phyloP scores from a whole-genome alignment of 2,888 invertebrate species.

The Drosophila mayaguana region DNA sequence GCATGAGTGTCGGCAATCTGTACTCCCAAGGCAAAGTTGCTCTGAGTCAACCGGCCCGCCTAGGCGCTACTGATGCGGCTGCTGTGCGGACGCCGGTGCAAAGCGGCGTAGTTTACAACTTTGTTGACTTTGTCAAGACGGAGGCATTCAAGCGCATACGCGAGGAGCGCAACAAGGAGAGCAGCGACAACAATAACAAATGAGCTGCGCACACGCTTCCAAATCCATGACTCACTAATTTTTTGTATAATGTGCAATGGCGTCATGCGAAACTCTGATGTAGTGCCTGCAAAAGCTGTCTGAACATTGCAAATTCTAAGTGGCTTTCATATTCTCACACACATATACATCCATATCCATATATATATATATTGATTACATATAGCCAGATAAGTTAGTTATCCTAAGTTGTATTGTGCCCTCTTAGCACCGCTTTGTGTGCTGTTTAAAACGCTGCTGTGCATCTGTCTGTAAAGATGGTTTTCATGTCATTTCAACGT shows the following conservation, averaged over 20 bases:
- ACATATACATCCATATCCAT: constrained; percentile 1
- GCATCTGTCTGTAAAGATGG: constrained; percentile 21
- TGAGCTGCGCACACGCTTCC: constrained; percentile 25
- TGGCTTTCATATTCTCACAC: constrained; percentile 53
- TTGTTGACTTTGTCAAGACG: constrained; percentile 97
- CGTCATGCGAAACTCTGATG: constrained; percentile 31
- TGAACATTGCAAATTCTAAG: constrained; percentile 46
- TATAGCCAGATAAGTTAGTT: constrained; percentile 43
- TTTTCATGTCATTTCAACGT: constrained; percentile 47
- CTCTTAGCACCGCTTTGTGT: constrained; percentile 4
- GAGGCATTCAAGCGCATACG: constrained; percentile 95
- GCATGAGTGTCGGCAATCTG: constrained; percentile 79
- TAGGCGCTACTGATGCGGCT: constrained; percentile 82
- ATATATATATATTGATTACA: constrained; percentile 27
- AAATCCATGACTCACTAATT: constrained; percentile 34
- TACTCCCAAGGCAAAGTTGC: constrained; percentile 65
- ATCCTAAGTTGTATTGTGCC: constrained; percentile 32
- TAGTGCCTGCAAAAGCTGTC: constrained; percentile 62
- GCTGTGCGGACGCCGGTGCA: constrained; percentile 85
- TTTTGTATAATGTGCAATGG: constrained; percentile 55
- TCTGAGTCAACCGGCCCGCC: constrained; percentile 43
- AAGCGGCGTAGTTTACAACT: constrained; percentile 91
- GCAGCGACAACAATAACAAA: constrained; percentile 56
- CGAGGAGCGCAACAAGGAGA: constrained; percentile 87
- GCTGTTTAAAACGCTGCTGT: constrained; percentile 27